These are phyloP conservation scores for Eulithis testata DNA, from an alignment of 2,888 invertebrate genomes.

Conservation along the genomic window DNA sequence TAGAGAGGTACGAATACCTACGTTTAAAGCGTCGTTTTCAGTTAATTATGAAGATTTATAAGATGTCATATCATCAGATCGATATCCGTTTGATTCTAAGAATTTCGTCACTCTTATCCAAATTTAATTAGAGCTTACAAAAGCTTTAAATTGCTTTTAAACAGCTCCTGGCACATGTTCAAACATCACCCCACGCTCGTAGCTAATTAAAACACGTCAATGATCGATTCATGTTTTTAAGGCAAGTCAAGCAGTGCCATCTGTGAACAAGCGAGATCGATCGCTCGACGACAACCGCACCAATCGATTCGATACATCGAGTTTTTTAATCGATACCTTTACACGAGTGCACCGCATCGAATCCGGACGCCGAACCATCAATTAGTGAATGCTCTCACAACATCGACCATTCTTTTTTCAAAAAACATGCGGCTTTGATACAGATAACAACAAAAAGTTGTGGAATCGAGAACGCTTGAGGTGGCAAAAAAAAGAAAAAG, in stretches of 20 bases:
- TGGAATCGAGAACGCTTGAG: conserved; percentile 57
- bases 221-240: conserved; percentile 52
- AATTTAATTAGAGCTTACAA: conserved; percentile 61
- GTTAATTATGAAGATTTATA: no score
- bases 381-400: conserved; percentile 78
- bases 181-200: conserved; percentile 48
- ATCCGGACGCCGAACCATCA: conserved; percentile 67
- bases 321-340: conserved; percentile 56
- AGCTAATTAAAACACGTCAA: conserved; percentile 56
- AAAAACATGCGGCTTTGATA: conserved; percentile 71
- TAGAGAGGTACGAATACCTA: no score
- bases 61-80: no score
- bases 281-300: conserved; percentile 67
- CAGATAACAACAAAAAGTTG: conserved; percentile 62
- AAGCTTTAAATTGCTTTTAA: conserved; percentile 53
- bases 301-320: conserved; percentile 73
- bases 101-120: conserved; percentile 19
- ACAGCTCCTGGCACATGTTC: conserved; percentile 56
- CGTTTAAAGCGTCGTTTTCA: no score
- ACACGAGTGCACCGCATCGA: conserved; percentile 65
- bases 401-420: conserved; percentile 64
- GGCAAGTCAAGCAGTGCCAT: conserved; percentile 64
- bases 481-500: conserved; percentile 62
- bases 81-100: conserved; percentile 21
- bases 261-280: conserved; percentile 64